Percentiles rank a stretch among this genome's conserved stretches.
These are phyloP conservation scores for Tragopan temminckii DNA, from an alignment of 2,797 vertebrate genomes.

Conservation along the genomic window DNA sequence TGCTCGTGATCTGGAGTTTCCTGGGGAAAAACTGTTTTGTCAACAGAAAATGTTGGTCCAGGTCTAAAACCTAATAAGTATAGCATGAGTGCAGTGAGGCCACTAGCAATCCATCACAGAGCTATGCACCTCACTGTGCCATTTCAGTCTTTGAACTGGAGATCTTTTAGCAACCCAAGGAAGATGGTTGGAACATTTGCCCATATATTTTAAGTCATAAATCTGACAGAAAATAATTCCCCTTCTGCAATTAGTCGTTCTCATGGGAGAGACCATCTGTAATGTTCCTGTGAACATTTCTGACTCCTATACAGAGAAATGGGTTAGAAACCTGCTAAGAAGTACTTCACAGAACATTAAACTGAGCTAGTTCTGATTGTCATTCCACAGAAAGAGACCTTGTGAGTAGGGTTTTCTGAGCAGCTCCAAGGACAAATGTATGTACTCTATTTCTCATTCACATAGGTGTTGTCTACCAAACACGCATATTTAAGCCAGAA, in stretches of 20 bases:
- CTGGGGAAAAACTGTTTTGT: not conserved
- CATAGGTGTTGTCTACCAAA: not conserved
- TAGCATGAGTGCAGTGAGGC: not conserved
- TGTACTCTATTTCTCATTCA: not conserved
- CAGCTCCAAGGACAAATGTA: not conserved
- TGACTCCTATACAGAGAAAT: not conserved
- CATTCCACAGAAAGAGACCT: not conserved
- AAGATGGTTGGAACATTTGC: conserved; percentile 6
- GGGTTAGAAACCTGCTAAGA: not conserved
- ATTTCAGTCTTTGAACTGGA: conserved; percentile 12
- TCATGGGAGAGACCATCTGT: conserved; percentile 20
- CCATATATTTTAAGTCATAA: conserved; percentile 37
- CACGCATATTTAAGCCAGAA: not conserved
- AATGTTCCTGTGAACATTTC: not conserved
- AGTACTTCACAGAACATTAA: not conserved
- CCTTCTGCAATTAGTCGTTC: conserved; percentile 16
- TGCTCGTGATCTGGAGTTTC: not conserved
- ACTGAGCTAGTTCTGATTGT: not conserved
- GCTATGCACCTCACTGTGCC: not conserved
- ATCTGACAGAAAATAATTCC: conserved; percentile 27
- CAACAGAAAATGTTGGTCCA: not conserved
- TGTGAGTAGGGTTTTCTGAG: not conserved
- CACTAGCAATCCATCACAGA: not conserved
- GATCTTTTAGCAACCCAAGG: conserved; percentile 5
- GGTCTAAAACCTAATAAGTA: not conserved